Base-by-base conservation (phyloP, 2,113 vertebrate species). In the Tursiops truncatus region DNA sequence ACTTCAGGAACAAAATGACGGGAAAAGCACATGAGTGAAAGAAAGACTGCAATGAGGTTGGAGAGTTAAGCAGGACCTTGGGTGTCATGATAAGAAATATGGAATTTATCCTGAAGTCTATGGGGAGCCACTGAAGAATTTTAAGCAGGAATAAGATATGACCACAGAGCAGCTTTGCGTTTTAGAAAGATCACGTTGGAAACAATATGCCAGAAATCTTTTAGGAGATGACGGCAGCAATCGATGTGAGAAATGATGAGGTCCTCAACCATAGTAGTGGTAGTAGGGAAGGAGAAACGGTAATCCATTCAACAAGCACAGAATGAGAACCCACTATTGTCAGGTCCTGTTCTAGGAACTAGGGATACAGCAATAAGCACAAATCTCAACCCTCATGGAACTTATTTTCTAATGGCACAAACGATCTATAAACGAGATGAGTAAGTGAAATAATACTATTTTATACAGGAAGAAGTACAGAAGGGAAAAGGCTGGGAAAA, bases 141-240 rank as follows among this genome's bases (percentile, higher is more conserved):
- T 76, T 58, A 71, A 93, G 28, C 31, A 63, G 36, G 53, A 94
- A 8, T 82, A 15, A 79, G 47, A 53, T 18, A 60, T 2, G 26
- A 70, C 11, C 63, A 84, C 31, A 83, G 31, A 47, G 23, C 17
- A 79, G n/a, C 73, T 28, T 62, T 53, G 56, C 73, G 12, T 38
- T 97, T 91, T 63, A 41, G 20, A 93, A 84, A 68, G 20, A 62
- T 21, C 70, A 33, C 11, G 0, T 10, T 53, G 10, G 33, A 67
- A 91, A 73, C 33, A n/a, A 3, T 1, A 41, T 12, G 2, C 2
- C 0, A 53, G n/a, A 2, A 47, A 17, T 31, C 11, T 56, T 25
- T 63, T 50, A 71, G 68, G 11, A 71, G 33, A n/a, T 21, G 17
- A 68, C 0, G 2, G 0, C 2, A 33, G 44, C 33, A 50, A 81